Conservation (phyloP, 2,888 invertebrate genomes). For the Troides helena region DNA sequence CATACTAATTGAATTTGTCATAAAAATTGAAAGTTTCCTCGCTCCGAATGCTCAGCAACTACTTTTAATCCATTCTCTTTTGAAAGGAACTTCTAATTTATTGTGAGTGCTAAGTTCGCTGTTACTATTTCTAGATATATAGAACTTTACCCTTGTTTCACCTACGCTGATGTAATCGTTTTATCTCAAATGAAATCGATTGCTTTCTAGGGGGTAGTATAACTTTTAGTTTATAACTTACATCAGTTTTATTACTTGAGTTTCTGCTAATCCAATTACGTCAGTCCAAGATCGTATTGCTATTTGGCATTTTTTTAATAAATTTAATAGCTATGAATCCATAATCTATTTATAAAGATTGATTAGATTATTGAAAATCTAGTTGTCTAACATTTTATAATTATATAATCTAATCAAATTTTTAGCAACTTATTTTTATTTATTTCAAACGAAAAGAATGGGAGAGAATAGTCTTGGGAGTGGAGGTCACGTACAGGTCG, state of each 20-base stretch:
- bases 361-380: too few species aligned
- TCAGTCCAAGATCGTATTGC: constrained; percentile 9
- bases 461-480: too few species aligned
- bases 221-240: constrained; percentile 34
- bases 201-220: constrained; percentile 38
- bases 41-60: constrained; percentile 64
- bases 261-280: constrained; percentile 26
- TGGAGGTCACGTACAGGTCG: too few species aligned
- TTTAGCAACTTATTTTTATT: too few species aligned
- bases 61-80: constrained; percentile 78
- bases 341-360: too few species aligned
- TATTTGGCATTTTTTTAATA: neutral
- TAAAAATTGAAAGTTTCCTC: constrained; percentile 77
- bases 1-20: constrained; percentile 75
- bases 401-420: too few species aligned
- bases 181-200: constrained; percentile 54
- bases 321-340: neutral
- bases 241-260: constrained; percentile 25
- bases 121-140: constrained; percentile 59
- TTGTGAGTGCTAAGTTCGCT: constrained; percentile 76
- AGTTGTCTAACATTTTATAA: too few species aligned
- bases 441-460: too few species aligned
- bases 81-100: constrained; percentile 77
- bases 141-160: constrained; percentile 61
- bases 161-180: constrained; percentile 63